phyloP scores from a whole-genome alignment of 2,113 vertebrate species.

The Campylomormyrus tamandua region DNA sequence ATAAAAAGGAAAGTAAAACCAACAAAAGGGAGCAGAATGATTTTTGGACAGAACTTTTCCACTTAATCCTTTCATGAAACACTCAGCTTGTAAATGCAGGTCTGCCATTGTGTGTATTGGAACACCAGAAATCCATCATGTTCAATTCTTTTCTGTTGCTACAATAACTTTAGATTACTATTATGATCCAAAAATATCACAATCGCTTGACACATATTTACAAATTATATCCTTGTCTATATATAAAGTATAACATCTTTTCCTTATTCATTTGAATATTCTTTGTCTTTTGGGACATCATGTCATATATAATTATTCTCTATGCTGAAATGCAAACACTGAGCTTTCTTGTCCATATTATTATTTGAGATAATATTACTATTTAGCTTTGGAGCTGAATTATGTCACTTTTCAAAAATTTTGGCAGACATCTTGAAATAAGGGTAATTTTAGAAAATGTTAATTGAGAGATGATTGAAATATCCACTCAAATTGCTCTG shows the following conservation, averaged over 20 bases:
- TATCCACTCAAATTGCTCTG: background rate
- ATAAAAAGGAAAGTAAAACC: background rate
- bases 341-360: background rate
- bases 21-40: background rate
- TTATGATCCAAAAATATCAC: background rate
- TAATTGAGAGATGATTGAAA: slow-evolving; percentile 3
- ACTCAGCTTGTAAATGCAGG: background rate
- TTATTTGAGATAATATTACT: background rate
- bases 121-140: background rate
- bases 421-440: background rate
- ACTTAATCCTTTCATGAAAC: background rate
- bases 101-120: background rate
- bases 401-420: background rate
- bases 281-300: background rate
- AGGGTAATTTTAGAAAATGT: background rate
- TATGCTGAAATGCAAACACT: background rate
- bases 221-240: background rate
- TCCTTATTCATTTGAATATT: background rate
- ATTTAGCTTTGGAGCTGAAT: background rate
- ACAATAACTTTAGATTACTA: background rate
- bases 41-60: background rate
- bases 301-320: background rate
- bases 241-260: background rate
- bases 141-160: background rate
- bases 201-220: background rate